Conservation (phyloP, 2,888 invertebrate genomes). For the Pyrgus malvae region DNA sequence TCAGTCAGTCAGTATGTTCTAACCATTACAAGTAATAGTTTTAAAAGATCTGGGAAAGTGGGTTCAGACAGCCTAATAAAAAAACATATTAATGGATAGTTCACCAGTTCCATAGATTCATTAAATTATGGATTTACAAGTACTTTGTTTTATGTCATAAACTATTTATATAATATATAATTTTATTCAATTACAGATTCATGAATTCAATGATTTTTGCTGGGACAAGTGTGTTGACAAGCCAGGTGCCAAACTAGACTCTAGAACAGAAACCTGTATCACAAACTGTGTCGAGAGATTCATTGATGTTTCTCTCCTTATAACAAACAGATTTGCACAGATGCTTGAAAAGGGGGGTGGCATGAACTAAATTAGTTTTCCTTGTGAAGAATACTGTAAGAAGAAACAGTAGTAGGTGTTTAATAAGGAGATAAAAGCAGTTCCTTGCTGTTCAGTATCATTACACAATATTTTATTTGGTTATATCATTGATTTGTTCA, state of each 20-base stretch:
- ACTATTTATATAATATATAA: not conserved
- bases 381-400: too few species aligned
- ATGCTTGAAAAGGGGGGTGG: constrained; percentile 89
- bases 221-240: constrained; percentile 98
- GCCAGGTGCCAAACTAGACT: constrained; percentile 92
- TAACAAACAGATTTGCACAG: constrained; percentile 94
- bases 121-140: too few species aligned
- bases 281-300: constrained; percentile 97
- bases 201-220: constrained; percentile 95
- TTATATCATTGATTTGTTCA: too few species aligned
- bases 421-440: too few species aligned
- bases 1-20: too few species aligned
- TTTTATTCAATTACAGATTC: constrained; percentile 85
- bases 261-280: constrained; percentile 93
- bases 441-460: too few species aligned
- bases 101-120: too few species aligned
- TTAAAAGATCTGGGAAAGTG: too few species aligned
- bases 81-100: not conserved
- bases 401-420: too few species aligned
- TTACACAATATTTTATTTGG: too few species aligned
- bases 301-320: constrained; percentile 93
- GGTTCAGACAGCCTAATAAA: too few species aligned
- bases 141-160: not conserved
- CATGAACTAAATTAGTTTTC: constrained; percentile 59
- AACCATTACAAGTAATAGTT: too few species aligned